Percentiles rank a stretch among this genome's conserved stretches.
phyloP scores from a whole-genome alignment of 1,140 invertebrate genomes.

The Drosophila virilis region DNA sequence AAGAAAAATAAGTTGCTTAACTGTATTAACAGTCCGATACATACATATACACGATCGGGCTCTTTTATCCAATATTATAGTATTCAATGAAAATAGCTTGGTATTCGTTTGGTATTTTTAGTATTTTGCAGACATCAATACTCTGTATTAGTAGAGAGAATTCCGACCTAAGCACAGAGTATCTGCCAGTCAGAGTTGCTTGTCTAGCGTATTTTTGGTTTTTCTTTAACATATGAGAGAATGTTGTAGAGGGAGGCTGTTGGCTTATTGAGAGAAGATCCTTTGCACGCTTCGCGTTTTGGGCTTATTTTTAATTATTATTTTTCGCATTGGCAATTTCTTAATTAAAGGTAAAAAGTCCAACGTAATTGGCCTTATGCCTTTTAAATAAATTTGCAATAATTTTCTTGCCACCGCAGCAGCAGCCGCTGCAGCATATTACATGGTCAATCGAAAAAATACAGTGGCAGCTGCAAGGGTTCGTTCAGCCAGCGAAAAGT shows the following conservation, averaged over 20 bases:
- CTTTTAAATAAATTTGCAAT: constrained; percentile 78
- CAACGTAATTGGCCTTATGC: constrained; percentile 67
- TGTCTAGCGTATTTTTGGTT: not conserved
- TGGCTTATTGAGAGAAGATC: constrained; percentile 32
- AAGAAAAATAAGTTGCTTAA: too few species aligned
- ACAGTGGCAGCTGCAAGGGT: constrained; percentile 18
- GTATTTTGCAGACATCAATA: too few species aligned
- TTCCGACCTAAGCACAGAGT: not conserved
- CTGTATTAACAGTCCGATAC: too few species aligned
- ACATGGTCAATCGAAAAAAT: not conserved
- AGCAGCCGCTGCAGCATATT: not conserved
- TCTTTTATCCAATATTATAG: too few species aligned
- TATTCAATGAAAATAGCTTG: not conserved
- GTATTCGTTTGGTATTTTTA: too few species aligned
- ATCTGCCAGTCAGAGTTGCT: not conserved
- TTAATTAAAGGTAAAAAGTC: constrained; percentile 64
- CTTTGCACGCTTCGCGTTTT: constrained; percentile 46
- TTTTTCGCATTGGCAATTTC: constrained; percentile 79
- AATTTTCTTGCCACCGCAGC: constrained; percentile 50
- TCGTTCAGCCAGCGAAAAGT: not conserved
- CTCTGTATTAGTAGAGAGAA: too few species aligned
- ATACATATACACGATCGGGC: too few species aligned
- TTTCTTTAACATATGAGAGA: constrained; percentile 32
- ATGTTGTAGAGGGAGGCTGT: too few species aligned
- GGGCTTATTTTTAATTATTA: constrained; percentile 78